Conservation (phyloP, 2,797 vertebrate genomes). For the Zalophus californianus region DNA sequence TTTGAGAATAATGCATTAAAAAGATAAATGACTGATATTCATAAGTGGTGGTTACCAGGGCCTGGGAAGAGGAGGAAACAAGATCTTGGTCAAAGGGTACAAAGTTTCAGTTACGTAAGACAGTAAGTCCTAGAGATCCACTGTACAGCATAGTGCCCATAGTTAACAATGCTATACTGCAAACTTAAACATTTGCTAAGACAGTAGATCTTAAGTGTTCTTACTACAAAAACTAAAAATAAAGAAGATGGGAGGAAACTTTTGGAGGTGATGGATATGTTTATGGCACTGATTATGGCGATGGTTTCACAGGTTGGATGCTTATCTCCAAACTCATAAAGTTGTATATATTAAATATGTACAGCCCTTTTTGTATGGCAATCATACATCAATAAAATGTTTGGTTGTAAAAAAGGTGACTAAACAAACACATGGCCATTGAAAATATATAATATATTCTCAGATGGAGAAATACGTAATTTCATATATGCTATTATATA, state of each 20-base stretch:
- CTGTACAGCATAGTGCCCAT: neutral
- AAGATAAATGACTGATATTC: neutral
- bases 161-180: neutral
- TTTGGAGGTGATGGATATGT: neutral
- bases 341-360: neutral
- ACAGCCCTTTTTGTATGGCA: neutral
- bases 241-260: neutral
- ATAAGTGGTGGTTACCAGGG: neutral
- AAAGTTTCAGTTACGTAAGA: neutral
- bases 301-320: neutral
- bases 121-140: neutral
- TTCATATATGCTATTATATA: neutral
- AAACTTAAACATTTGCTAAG: neutral
- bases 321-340: neutral
- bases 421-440: neutral
- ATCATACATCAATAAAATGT: neutral
- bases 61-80: neutral
- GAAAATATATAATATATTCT: neutral
- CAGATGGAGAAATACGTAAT: neutral
- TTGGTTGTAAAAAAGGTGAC: neutral
- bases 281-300: neutral
- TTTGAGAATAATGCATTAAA: neutral
- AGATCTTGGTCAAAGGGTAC: neutral
- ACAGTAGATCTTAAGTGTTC: neutral
- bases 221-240: neutral